Base-by-base conservation (phyloP, 2,113 vertebrate genomes). In the Cygnus atratus region DNA sequence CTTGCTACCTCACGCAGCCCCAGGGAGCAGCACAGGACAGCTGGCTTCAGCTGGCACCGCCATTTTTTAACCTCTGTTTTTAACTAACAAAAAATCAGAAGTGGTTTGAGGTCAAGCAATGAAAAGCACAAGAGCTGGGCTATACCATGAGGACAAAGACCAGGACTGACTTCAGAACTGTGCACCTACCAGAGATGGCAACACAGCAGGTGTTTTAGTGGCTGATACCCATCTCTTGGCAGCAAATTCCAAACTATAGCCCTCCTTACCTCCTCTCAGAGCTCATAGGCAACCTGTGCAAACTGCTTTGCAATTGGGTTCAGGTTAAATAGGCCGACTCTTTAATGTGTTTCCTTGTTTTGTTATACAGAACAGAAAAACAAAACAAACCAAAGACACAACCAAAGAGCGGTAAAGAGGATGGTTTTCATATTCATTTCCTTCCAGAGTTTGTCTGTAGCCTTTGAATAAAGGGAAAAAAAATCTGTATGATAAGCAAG, bases 401-500 rank as follows among this genome's bases (percentile, higher is more conserved):
- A 13, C 29, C 43, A 29, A 33, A 88, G 43, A 33, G 50, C 26
- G 63, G 48, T 13, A 37, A 61, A 21, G 43, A 72, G 33, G 8
- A 20, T 1, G 7, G n/a, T 66, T 90, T 78, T 54, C 55, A 8
- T 2, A 12, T 26, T 57, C 7, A 9, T 62, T 89, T 92, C 33
- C 67, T 84, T 41, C 50, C 68, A 62, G 19, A 77, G 31, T 71
- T 82, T 62, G 33, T 70, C 84, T 87, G 83, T 15, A 54, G 80
- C 59, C 52, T 70, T 65, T 82, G 41, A 87, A 66, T 9, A 58
- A 85, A 68, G 39, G 50, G 35, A 79, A 91, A 28, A 71, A 96
- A 96, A 93, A 86, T 55, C 41, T 12, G 33, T 71, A 28, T 2
- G 26, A 93, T 97, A 91, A 88, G 62, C 52, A 72, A 81, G 48